Conservation (phyloP, 2,113 vertebrate genomes). For the Antigone vipio region DNA sequence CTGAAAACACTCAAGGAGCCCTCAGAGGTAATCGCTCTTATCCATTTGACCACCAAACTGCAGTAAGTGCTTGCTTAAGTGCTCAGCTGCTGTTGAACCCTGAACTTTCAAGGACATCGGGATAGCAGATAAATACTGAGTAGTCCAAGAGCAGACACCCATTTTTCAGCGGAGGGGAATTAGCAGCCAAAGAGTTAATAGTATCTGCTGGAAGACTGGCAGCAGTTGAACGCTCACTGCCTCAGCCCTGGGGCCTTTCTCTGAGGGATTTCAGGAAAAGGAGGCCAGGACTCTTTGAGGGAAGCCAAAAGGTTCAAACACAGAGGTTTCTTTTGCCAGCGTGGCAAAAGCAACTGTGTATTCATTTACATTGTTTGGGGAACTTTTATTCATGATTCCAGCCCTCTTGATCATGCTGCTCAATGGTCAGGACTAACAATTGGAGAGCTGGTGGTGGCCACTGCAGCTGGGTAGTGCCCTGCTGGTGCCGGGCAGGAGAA, state of each 20-base stretch:
- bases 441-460: not conserved
- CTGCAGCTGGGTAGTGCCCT: not conserved
- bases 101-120: slow-evolving; percentile 24
- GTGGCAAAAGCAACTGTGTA: not conserved
- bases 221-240: not conserved
- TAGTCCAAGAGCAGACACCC: not conserved
- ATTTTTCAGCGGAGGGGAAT: not conserved
- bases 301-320: not conserved
- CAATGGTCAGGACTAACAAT: not conserved
- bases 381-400: not conserved
- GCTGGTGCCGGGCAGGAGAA: not conserved
- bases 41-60: slow-evolving; percentile 18
- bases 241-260: not conserved
- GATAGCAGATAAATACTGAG: not conserved
- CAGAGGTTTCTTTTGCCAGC: not conserved
- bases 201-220: not conserved
- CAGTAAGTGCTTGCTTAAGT: slow-evolving; percentile 29
- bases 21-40: not conserved
- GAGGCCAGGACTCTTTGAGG: slow-evolving; percentile 8
- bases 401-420: not conserved
- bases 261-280: not conserved
- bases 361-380: not conserved
- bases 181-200: slow-evolving; percentile 11
- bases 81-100: slow-evolving; percentile 26
- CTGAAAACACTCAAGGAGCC: not conserved